Evolutionary conservation across 2,113 vertebrate genomes (phyloP).

Genomic region (Corythornis vintsioides): DNA sequence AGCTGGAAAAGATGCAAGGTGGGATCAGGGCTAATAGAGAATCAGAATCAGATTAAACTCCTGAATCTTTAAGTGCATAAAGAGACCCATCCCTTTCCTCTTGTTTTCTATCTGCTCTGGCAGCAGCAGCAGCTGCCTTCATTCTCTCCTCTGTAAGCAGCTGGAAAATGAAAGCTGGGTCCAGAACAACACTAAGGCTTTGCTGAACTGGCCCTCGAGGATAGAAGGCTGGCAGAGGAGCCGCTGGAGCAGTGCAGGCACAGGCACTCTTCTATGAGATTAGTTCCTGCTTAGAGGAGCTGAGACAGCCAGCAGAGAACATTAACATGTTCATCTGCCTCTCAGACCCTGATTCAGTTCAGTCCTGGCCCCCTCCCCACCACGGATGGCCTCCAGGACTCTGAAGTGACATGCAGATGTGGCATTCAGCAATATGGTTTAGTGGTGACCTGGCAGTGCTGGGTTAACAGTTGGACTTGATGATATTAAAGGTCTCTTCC

Average conservation of each 20-base stretch:
- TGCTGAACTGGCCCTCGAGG: not conserved
- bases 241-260: not conserved
- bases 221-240: not conserved
- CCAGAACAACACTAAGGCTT: not conserved
- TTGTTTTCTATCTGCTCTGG: not conserved
- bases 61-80: not conserved
- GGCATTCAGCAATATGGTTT: too few relatives aligned
- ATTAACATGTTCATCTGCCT: not conserved
- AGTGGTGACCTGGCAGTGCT: not conserved
- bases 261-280: not conserved
- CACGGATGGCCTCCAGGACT: rapidly evolving
- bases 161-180: not conserved
- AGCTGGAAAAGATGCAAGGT: slow-evolving; percentile 27
- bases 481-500: not conserved
- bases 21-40: not conserved
- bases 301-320: not conserved
- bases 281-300: not conserved
- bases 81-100: not conserved
- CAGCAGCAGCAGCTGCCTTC: not conserved
- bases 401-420: not conserved
- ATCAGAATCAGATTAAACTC: not conserved
- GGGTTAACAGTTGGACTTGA: not conserved
- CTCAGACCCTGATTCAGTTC: not conserved
- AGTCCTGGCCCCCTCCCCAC: not conserved
- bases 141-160: not conserved